Evolutionary conservation across 37 sponge, comb jelly and placozoan genomes (phyloP), one percentile per base, ranked within the genome.

Genomic region (Aplysina aerophoba): DNA sequence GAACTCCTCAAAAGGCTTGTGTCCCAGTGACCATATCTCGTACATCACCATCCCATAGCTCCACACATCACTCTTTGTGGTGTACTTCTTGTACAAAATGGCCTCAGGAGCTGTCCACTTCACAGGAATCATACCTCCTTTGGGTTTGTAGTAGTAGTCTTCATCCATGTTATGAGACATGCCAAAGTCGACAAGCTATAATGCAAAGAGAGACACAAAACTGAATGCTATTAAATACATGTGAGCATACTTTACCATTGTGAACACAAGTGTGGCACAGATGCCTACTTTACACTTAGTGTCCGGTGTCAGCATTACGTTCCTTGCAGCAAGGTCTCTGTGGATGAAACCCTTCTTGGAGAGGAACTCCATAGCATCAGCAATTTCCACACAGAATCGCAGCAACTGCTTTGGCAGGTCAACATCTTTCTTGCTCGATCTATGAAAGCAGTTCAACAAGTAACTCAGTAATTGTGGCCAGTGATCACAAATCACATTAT

Each of bases 91-190:
- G 71, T 69, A 69, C 17, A 35, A 30, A n/a, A 69, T 17, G 28
- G 71, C 33, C 71, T 69, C 71, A 30, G 71, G 71, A 69, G 71
- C 71, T 30, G 71, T 69, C 71, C 71, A 69, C 71, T 69, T 69
- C 33, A 69, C 27, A 69, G 71, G 71, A 35, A 69, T 35, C 71
- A 69, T 6, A 17, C 71, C 71, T 31, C 71, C 71, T 34, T 31
- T 16, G 28, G 71, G 6, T 69, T 69, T 69, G 33, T 69, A 69
- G 71, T 69, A 69, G 34, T 69, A 69, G 34, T 17, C 19, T n/a
- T 69, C 71, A 30, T 69, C 71, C 27, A 69, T 30, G 71, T 69
- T 35, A 17, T 35, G 28, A 27, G 71, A 30, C 71, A 69, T 69
- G 34, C 71, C 71, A 69, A 69, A 69, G 71, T 69, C 71, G 34